phyloP scores from a whole-genome alignment of 2,113 vertebrate genomes.

The Pollachius pollachius region DNA sequence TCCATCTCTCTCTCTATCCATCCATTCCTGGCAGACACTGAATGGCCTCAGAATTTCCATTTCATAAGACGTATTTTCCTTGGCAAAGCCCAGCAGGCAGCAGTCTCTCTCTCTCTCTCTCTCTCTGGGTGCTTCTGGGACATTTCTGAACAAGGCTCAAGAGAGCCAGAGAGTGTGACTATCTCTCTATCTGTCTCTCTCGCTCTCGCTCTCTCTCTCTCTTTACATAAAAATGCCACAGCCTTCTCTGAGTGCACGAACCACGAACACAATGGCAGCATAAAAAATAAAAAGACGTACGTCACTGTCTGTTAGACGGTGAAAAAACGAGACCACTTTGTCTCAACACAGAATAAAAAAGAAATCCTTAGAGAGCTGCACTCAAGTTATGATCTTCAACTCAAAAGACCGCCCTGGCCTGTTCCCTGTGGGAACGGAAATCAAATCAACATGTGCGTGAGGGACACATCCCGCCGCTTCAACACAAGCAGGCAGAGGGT shows the following conservation, averaged over 20 bases:
- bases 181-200: conserved; percentile 6
- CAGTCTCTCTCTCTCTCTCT: conserved; percentile 46
- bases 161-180: conserved; percentile 50
- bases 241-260: conserved; percentile 22
- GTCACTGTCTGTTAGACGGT: conserved; percentile 12
- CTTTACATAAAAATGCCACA: conserved; percentile 26
- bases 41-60: conserved; percentile 82
- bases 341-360: conserved; percentile 8
- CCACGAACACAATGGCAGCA: conserved; percentile 35
- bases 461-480: conserved; percentile 33
- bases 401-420: conserved; percentile 37
- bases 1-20: neutral
- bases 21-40: conserved; percentile 63
- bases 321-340: conserved; percentile 25
- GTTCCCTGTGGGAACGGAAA: conserved; percentile 35
- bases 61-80: conserved; percentile 74
- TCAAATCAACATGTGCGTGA: conserved; percentile 25
- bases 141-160: conserved; percentile 65
- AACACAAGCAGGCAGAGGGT: conserved; percentile 40
- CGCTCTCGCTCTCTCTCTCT: conserved; percentile 14
- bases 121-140: conserved; percentile 62
- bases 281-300: neutral
- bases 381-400: conserved; percentile 55
- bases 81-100: conserved; percentile 59
- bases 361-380: conserved; percentile 44